These are phyloP conservation scores for Emydocephalus ijimae DNA, from an alignment of 2,113 vertebrate species.

Conservation along the genomic window DNA sequence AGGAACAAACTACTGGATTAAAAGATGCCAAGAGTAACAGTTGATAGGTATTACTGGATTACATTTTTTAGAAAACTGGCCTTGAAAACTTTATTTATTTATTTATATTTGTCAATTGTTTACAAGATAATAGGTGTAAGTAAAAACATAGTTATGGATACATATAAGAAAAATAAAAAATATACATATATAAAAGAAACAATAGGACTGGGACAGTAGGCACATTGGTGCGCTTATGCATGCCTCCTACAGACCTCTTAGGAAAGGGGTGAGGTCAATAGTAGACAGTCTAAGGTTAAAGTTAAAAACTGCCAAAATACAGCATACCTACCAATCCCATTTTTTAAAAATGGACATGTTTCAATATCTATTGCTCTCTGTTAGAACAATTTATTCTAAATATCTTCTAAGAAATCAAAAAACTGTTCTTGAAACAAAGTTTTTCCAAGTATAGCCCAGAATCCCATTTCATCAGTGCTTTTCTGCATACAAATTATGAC, in stretches of 20 bases:
- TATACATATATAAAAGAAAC: no score
- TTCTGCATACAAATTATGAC: neutral
- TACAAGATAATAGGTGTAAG: no score
- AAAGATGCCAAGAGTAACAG: neutral
- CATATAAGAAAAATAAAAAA: no score
- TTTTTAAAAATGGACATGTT: slow-evolving; percentile 10
- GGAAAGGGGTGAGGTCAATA: no score
- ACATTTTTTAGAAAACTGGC: slow-evolving; percentile 1
- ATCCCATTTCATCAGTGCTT: neutral
- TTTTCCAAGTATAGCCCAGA: neutral
- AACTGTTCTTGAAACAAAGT: neutral
- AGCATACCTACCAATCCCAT: slow-evolving; percentile 11
- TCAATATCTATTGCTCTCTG: neutral
- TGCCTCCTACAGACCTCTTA: no score
- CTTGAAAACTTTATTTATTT: neutral
- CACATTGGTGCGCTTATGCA: no score
- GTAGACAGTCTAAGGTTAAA: no score
- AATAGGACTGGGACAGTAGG: no score
- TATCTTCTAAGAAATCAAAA: neutral
- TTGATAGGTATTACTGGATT: neutral
- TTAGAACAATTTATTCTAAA: slow-evolving; percentile 11
- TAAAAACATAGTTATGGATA: no score
- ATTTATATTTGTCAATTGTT: no score
- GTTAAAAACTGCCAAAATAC: neutral
- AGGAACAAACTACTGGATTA: neutral